Evolutionary conservation across 2,888 invertebrate genomes (phyloP), one percentile per base, ranked within the genome.

Genomic region (Xestia rhomboidea): DNA sequence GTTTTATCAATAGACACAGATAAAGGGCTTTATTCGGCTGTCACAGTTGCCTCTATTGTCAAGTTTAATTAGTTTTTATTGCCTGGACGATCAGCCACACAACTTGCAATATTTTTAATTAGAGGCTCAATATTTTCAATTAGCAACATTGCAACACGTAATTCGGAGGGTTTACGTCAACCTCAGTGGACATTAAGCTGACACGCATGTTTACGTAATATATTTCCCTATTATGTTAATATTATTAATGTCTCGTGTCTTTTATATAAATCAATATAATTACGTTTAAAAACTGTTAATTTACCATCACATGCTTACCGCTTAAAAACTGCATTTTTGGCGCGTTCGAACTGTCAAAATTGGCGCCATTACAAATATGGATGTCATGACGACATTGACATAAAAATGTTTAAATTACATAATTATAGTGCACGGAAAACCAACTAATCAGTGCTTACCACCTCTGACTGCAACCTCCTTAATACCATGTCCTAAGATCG

Each of bases 311-410:
- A 38, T 84, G 79, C 70, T 83, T 88, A 85, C 83, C 84, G 81
- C 69, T 76, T 77, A 73, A 83, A 86, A 86, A 85, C 76, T 79
- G 77, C 84, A 83, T 89, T 88, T 91, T 90, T 90, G 87, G 78
- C 88, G 79, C 88, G 81, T 85, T 79, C 84, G 79, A 87, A 85
- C 89, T 87, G 87, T 87, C 90, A 88, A 78, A 84, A 80, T 83
- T 85, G 91, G 91, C 91, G 90, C 90, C 90, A 89, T 88, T 90
- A 88, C 88, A 80, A 85, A 87, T 76, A 83, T 77, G 77, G 82
- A 71, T 82, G 81, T 73, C 83, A 78, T 77, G 75, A 49, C 73
- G 91, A 88, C 93, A 93, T 93, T 93, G 93, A 92, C 91, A 92
- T 90, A 77, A 84, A 90, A 91, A 88, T 88, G 73, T 78, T 81